Evolutionary conservation across 2,888 invertebrate genomes (phyloP), one percentile per base, ranked within the genome.

Genomic region (Drosophila nr. medialis): DNA sequence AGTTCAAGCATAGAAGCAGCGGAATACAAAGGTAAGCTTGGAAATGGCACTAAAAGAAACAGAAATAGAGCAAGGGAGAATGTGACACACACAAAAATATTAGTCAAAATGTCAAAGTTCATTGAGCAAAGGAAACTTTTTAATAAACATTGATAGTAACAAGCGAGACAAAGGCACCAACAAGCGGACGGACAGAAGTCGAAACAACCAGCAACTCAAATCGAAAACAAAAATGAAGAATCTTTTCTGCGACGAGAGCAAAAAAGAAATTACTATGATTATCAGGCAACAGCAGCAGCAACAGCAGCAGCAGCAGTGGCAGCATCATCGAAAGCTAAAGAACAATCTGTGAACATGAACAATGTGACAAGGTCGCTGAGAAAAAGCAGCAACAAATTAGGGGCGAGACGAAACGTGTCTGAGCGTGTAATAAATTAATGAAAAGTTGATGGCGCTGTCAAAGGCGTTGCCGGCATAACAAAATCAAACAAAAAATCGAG

Each of bases 401-500:
- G 29, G 55, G 62, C 54, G 40, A 40, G 51, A 49, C 55, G 55
- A 45, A 49, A 70, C 64, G 60, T 69, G 78, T 58, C 50, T 61
- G 62, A 70, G 79, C 78, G 76, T 81, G 84, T 86, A 81, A 84
- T 84, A 87, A 86, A 87, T 84, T 86, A 84, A 86, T 84, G 83
- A 84, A 83, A 86, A 83, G 83, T 86, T 86, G 78, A 75, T 80
- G 86, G 53, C 67, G 36, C 68, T 75, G 81, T 78, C 85, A 84
- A 81, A 84, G 79, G 75, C 85, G 75, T 75, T 56, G 85, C 60
- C 59, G 55, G 68, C 53, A 67, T 55, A 70, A 61, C 58, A 71
- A 76, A 66, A 64, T 61, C 72, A 53, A 42, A 36, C 53, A 36
- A 36, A 59, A 55, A 49, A 59, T 54, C 40, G 38, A 54, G 55